These are phyloP conservation scores for Baryphthengus martii DNA, from an alignment of 2,113 vertebrate species.

Conservation along the genomic window DNA sequence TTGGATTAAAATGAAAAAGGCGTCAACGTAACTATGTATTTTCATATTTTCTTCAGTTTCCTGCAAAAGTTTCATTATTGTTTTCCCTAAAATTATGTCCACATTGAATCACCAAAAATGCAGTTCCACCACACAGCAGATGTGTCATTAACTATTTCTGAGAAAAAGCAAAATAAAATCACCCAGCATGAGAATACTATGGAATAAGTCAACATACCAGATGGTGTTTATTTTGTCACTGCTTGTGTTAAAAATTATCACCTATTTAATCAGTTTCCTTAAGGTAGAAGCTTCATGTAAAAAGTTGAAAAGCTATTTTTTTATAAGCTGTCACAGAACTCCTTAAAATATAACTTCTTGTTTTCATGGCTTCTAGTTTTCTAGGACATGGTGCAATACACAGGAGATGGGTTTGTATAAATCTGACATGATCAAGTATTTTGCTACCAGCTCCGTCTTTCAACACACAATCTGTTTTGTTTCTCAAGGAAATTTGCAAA, in stretches of 20 bases:
- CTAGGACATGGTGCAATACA: constrained; percentile 84
- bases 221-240: constrained; percentile 93
- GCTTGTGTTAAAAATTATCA: constrained; percentile 85
- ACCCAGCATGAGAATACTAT: constrained; percentile 72
- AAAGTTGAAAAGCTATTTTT: constrained; percentile 67
- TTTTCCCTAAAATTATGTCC: constrained; percentile 59
- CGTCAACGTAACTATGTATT: background rate
- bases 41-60: background rate
- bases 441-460: constrained; percentile 75
- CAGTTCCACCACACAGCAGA: constrained; percentile 72
- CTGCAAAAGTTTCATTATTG: constrained; percentile 4
- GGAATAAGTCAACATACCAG: constrained; percentile 84
- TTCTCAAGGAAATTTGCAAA: constrained; percentile 62
- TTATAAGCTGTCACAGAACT: constrained; percentile 63
- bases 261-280: constrained; percentile 76
- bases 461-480: constrained; percentile 66
- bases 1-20: background rate
- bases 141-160: constrained; percentile 79
- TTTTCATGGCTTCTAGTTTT: constrained; percentile 87
- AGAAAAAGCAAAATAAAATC: constrained; percentile 78
- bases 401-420: constrained; percentile 81
- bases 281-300: constrained; percentile 77
- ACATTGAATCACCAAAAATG: constrained; percentile 62
- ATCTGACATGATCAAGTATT: constrained; percentile 82
- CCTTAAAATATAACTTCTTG: constrained; percentile 83